Conservation (phyloP, 2,113 vertebrate species). For the Myodes glareolus region DNA sequence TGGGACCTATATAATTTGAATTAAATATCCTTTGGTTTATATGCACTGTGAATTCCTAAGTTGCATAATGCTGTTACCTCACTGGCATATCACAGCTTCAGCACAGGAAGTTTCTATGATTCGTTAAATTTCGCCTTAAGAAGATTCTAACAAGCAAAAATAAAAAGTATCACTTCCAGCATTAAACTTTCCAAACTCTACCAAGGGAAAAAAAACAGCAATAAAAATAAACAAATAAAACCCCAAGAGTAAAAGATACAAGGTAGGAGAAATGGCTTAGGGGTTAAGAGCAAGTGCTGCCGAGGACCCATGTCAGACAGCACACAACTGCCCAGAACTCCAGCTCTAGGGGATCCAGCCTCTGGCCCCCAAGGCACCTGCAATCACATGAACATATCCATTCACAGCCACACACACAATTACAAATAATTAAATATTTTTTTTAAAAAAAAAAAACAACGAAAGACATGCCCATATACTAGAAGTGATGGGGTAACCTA, state of each 20-base stretch:
- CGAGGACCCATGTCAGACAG: too few species aligned
- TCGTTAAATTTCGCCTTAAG: slow-evolving; percentile 48
- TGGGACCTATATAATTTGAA: background rate
- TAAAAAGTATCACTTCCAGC: slow-evolving; percentile 5
- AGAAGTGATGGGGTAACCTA: background rate
- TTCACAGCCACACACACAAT: background rate
- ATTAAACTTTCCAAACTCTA: background rate
- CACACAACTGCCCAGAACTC: background rate
- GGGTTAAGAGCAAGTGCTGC: background rate
- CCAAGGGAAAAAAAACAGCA: background rate
- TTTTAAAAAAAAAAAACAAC: too few species aligned
- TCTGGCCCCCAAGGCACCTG: background rate
- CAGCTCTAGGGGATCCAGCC: background rate
- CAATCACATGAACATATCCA: background rate
- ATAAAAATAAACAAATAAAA: background rate
- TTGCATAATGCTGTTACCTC: slow-evolving; percentile 34
- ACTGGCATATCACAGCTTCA: slow-evolving; percentile 20
- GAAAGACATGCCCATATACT: background rate
- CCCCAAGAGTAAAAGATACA: background rate
- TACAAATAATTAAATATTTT: background rate
- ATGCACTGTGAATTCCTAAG: slow-evolving; percentile 26
- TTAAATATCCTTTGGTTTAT: background rate
- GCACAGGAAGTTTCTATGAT: background rate
- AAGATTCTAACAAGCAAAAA: background rate
- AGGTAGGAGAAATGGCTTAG: background rate